Conservation (phyloP, 1,140 invertebrate genomes). For the Rhagoletis zephyria region DNA sequence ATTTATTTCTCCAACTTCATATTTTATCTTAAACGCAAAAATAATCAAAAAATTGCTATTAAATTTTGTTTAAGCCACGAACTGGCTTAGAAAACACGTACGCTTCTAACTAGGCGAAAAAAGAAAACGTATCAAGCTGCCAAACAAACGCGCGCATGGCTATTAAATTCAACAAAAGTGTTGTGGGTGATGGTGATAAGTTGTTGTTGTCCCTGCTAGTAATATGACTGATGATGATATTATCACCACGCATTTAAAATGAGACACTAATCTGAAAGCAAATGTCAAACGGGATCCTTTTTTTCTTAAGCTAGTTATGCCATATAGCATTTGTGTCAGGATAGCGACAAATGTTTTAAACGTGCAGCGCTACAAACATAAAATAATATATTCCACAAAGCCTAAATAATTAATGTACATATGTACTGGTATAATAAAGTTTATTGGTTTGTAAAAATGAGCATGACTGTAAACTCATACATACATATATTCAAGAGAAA, state of each 20-base stretch:
- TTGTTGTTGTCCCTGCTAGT: too few relatives aligned
- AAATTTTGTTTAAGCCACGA: background rate
- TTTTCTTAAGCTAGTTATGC: background rate
- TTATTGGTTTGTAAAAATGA: too few relatives aligned
- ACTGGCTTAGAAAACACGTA: background rate
- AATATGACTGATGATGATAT: background rate
- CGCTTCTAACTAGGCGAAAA: background rate
- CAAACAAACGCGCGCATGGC: too few relatives aligned
- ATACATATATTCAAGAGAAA: too few relatives aligned
- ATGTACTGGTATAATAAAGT: too few relatives aligned
- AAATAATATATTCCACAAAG: too few relatives aligned
- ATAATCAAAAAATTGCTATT: background rate
- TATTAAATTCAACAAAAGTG: too few relatives aligned
- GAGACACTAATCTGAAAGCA: background rate
- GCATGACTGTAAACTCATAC: too few relatives aligned
- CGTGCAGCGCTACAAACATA: background rate
- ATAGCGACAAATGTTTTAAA: background rate
- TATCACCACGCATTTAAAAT: background rate
- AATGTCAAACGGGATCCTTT: background rate
- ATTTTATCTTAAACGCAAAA: background rate
- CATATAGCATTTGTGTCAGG: background rate
- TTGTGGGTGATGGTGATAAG: too few relatives aligned
- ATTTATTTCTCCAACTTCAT: background rate
- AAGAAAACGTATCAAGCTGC: background rate
- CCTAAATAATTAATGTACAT: too few relatives aligned